A percentile compares a stretch with the other conserved stretches of the same genome.
Conservation (phyloP, 2,797 vertebrate genomes). For the Smutsia temminckii region DNA sequence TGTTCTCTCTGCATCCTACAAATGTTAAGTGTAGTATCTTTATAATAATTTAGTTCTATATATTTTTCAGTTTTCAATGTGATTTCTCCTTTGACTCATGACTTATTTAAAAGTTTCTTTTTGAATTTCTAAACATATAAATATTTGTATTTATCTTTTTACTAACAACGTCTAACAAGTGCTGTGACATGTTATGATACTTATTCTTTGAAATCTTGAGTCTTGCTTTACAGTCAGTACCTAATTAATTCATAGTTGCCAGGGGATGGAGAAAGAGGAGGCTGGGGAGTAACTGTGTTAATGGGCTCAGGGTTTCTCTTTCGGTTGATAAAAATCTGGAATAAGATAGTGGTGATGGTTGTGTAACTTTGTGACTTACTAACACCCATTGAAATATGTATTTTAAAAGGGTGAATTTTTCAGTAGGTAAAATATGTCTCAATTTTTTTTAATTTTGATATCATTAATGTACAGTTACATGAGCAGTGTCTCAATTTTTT, state of each 20-base stretch:
- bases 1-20: not conserved
- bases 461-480: no score
- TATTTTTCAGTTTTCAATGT: not conserved
- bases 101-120: not conserved
- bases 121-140: not conserved
- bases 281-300: not conserved
- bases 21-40: not conserved
- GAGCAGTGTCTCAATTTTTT: no score
- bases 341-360: not conserved
- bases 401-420: not conserved
- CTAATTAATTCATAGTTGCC: not conserved
- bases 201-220: not conserved
- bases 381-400: not conserved
- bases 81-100: not conserved
- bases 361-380: not conserved
- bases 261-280: not conserved
- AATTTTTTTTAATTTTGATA: not conserved
- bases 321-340: not conserved
- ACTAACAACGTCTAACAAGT: not conserved
- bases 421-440: not conserved
- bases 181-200: not conserved
- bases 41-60: not conserved
- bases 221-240: not conserved
- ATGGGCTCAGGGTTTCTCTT: not conserved
- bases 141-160: not conserved